These are phyloP conservation scores for Gobiocypris rarus DNA, from an alignment of 2,113 vertebrate species.

Conservation along the genomic window DNA sequence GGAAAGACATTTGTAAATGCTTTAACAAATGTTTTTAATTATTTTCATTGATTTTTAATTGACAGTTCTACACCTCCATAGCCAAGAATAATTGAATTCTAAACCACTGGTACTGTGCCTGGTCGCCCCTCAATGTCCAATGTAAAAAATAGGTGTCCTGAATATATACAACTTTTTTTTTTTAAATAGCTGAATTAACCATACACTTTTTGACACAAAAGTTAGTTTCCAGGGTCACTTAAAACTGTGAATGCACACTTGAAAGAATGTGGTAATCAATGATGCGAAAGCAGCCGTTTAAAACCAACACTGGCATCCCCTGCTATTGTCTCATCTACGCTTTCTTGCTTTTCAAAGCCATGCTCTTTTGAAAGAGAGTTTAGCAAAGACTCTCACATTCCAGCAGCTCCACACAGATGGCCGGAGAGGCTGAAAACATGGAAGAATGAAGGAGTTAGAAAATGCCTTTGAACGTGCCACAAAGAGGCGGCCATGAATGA, in stretches of 20 bases:
- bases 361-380: constrained; percentile 21
- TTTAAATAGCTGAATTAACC: neutral
- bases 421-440: constrained; percentile 60
- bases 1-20: no score
- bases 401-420: constrained; percentile 60
- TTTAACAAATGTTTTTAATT: no score
- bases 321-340: constrained; percentile 22
- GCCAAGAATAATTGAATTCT: neutral
- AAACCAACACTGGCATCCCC: constrained; percentile 29
- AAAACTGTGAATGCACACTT: neutral
- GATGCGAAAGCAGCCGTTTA: constrained; percentile 37
- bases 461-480: constrained; percentile 73
- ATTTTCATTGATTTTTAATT: no score
- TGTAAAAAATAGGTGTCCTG: neutral
- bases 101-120: neutral
- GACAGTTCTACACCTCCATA: no score
- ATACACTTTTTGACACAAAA: no score
- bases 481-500: constrained; percentile 77
- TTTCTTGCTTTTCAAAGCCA: constrained; percentile 33
- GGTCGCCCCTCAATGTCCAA: neutral
- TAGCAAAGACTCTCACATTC: constrained; percentile 27
- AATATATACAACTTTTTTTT: neutral
- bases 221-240: neutral
- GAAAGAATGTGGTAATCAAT: neutral
- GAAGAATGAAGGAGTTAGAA: constrained; percentile 30